phyloP scores from a whole-genome alignment of 2,888 invertebrate species.

The Sarcophaga caerulescens region DNA sequence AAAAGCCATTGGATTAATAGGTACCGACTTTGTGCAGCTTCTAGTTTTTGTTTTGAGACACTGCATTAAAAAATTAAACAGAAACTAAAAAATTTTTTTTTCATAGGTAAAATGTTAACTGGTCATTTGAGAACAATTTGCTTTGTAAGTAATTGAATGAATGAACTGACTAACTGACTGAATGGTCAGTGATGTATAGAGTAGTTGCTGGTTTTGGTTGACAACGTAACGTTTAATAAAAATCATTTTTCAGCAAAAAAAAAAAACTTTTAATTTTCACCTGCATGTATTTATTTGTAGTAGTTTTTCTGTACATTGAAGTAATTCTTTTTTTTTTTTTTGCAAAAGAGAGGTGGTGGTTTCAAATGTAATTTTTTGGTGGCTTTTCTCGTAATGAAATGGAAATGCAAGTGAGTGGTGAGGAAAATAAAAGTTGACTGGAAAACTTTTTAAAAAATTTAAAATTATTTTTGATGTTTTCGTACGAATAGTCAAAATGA shows the following conservation, averaged over 20 bases:
- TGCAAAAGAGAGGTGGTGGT: constrained; percentile 6
- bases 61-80: no score
- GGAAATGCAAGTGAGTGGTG: constrained; percentile 29
- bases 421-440: constrained; percentile 29
- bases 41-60: no score
- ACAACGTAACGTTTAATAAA: background rate
- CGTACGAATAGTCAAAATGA: background rate
- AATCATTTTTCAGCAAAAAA: background rate
- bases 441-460: constrained; percentile 12
- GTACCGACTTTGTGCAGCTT: no score
- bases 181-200: no score
- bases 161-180: no score
- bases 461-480: constrained; percentile 10
- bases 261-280: constrained; percentile 47
- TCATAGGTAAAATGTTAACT: no score
- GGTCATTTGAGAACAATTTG: no score
- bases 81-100: no score
- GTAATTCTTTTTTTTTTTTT: background rate
- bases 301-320: constrained; percentile 5
- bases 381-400: constrained; percentile 34
- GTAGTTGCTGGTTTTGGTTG: no score
- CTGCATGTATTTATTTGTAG: constrained; percentile 19
- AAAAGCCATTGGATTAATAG: no score
- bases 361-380: constrained; percentile 4
- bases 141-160: no score